phyloP scores from a whole-genome alignment of 2,888 invertebrate genomes.

The Cantharis rustica region DNA sequence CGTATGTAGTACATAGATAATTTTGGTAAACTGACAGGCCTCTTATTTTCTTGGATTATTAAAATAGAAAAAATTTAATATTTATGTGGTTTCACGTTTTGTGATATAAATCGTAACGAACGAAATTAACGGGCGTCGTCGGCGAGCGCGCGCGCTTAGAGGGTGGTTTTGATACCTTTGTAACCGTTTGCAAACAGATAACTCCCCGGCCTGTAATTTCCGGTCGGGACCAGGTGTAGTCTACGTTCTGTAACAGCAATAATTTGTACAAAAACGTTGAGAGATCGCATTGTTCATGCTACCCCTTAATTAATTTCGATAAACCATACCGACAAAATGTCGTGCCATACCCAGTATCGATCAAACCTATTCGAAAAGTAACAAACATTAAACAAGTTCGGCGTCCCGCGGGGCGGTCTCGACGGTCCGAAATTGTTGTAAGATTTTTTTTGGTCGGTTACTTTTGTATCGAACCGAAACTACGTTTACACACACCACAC shows the following conservation, averaged over 20 bases:
- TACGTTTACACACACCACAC: not conserved
- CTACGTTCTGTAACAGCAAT: constrained; percentile 16
- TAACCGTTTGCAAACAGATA: constrained; percentile 14
- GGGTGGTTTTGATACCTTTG: not conserved
- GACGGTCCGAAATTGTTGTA: not conserved
- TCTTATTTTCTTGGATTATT: not conserved
- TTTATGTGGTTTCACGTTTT: not conserved
- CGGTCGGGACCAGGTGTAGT: constrained; percentile 27
- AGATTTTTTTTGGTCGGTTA: not conserved
- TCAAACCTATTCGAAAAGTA: not conserved
- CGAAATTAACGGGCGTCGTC: not conserved
- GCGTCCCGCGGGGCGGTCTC: not conserved
- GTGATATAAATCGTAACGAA: not conserved
- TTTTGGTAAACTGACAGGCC: not conserved
- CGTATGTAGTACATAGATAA: not conserved
- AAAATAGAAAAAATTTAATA: no score
- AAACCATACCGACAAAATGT: constrained; percentile 12
- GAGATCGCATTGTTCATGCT: constrained; percentile 19
- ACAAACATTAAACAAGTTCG: not conserved
- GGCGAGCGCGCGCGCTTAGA: not conserved
- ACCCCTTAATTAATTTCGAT: constrained; percentile 21
- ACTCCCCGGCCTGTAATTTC: constrained; percentile 25
- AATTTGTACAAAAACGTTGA: constrained; percentile 23
- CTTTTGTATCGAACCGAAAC: not conserved
- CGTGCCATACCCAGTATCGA: not conserved